Evolutionary conservation across 2,797 vertebrate species (phyloP), one percentile per base, ranked within the genome.

Genomic region (Ibycter americanus): DNA sequence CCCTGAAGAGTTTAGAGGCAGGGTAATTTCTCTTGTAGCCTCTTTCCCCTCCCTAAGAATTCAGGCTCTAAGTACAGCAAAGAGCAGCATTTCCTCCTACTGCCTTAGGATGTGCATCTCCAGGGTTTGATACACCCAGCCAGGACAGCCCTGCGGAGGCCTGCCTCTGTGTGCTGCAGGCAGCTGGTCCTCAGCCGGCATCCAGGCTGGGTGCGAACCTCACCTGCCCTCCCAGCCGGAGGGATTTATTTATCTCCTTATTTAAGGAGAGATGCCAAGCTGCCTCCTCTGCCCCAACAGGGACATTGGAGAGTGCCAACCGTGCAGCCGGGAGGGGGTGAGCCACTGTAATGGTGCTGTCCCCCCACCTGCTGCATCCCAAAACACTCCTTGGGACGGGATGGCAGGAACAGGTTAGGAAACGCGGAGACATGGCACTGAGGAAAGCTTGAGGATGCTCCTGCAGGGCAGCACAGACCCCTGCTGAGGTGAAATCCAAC

Each of bases 161-260:
- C 71, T 47, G 44, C 8, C 19, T 20, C 49, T 59, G 84, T 6
- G 4, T 34, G n/a, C 67, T 72, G 54, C 3, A 26, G 38, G 68
- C 42, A 61, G 31, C 15, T 0, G 1, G 56, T 59, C 29, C 68
- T 59, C 72, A 47, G 42, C 21, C 0, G 0, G 11, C 29, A 32
- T 17, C 38, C 31, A 15, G 67, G 71, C n/a, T 65, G 42, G 18
- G 27, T 63, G 56, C 29, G 52, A 70, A 54, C 19, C 14, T 29
- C 52, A 26, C 26, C 20, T 66, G 63, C 3, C 1, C 63, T 67
- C 70, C 56, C 0, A 0, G 36, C n/a, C 5, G 9, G 40, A 42
- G 40, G 13, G 15, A 15, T 42, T 15, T 15, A 16, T 42, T 42
- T 42, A 15, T 42, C 15, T 42, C 40, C 40, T 42, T 42, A 42